These are phyloP conservation scores for Paraescarpia echinospica DNA, from an alignment of 1,140 invertebrate genomes.

Conservation along the genomic window DNA sequence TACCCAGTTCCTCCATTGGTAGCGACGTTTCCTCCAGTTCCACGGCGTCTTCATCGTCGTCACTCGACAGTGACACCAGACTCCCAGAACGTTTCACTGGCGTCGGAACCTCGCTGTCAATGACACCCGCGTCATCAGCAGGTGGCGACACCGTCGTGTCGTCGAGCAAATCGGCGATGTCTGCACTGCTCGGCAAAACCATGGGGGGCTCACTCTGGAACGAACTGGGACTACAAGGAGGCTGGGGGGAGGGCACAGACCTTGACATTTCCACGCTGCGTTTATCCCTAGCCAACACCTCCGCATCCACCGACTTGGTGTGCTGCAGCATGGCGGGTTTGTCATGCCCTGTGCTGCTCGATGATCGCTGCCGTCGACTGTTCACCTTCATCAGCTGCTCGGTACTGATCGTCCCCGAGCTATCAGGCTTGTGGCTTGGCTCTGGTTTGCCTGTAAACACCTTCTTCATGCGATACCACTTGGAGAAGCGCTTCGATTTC, in stretches of 20 bases:
- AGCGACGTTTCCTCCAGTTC: not conserved
- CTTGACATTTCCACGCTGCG: not conserved
- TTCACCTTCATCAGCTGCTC: constrained; percentile 24
- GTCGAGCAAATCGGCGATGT: not conserved
- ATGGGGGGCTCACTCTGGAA: constrained; percentile 17
- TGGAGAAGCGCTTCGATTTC: constrained; percentile 39
- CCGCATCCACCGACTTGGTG: not conserved
- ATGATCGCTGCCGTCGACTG: not conserved
- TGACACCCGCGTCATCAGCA: not conserved
- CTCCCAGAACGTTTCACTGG: not conserved
- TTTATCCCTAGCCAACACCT: not conserved
- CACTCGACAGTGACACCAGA: not conserved
- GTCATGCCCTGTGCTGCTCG: not conserved
- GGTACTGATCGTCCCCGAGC: not conserved
- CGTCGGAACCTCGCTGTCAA: not conserved
- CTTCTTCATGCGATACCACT: constrained; percentile 54
- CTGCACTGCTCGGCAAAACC: not conserved
- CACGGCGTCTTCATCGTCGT: not conserved
- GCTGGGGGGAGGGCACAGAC: not conserved
- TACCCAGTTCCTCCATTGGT: not conserved
- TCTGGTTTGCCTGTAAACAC: constrained; percentile 43
- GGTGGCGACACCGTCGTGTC: not conserved
- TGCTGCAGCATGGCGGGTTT: not conserved
- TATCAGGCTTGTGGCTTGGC: not conserved
- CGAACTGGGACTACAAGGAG: constrained; percentile 8